Evolutionary conservation across 2,797 vertebrate genomes (phyloP).

Genomic region (Galago senegalensis): DNA sequence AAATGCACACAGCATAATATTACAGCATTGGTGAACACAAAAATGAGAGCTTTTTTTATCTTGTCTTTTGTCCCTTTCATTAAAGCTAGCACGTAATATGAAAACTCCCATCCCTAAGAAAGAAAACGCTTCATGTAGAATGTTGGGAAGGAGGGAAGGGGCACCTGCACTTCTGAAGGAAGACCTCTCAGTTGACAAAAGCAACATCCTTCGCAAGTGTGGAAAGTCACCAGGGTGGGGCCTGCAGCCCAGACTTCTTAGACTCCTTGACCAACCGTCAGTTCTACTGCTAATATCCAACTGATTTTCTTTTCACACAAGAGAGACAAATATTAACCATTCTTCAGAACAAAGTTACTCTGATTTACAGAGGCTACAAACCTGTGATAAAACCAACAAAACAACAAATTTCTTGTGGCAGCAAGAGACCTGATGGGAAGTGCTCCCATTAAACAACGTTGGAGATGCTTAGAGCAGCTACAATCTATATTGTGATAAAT

Average conservation of each 20-base stretch:
- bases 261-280: not conserved
- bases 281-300: not conserved
- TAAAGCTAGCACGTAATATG: not conserved
- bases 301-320: not conserved
- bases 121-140: not conserved
- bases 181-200: not conserved
- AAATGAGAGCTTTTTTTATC: not conserved
- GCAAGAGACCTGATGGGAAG: not conserved
- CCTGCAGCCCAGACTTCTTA: not conserved
- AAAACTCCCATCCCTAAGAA: not conserved
- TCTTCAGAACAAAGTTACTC: constrained; percentile 3
- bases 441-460: not conserved
- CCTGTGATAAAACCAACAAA: not conserved
- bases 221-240: not conserved
- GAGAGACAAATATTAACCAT: not conserved
- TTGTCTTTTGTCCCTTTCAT: not conserved
- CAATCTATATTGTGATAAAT: not conserved
- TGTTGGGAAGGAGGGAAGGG: not conserved
- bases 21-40: not conserved
- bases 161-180: not conserved
- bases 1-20: not conserved
- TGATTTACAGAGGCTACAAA: not conserved
- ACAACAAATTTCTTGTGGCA: not conserved
- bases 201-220: not conserved
- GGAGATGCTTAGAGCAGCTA: not conserved